A percentile compares a stretch with the other conserved stretches of the same genome.
phyloP scores from a whole-genome alignment of 2,113 vertebrate genomes.

The Indri indri region DNA sequence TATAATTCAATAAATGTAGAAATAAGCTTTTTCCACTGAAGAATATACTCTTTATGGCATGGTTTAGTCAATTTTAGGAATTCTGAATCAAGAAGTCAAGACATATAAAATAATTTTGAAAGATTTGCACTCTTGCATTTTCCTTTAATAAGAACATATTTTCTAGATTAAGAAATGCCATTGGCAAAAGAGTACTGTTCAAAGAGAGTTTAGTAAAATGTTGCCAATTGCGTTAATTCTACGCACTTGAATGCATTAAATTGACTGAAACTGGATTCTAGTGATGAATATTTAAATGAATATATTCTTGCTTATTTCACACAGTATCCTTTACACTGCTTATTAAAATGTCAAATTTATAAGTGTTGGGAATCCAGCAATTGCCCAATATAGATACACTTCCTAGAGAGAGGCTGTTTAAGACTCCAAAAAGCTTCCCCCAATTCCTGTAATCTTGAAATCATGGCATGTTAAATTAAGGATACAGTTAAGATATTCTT shows the following conservation, averaged over 20 bases:
- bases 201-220: constrained; percentile 41
- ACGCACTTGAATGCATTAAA: constrained; percentile 59
- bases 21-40: neutral
- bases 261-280: constrained; percentile 66
- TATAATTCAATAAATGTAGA: constrained; percentile 31
- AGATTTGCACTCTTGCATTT: constrained; percentile 12
- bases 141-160: constrained; percentile 52
- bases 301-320: constrained; percentile 49
- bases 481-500: neutral
- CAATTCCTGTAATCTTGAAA: constrained; percentile 25
- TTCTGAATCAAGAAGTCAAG: constrained; percentile 39
- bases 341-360: constrained; percentile 60
- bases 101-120: constrained; percentile 53
- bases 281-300: constrained; percentile 68
- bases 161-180: constrained; percentile 64
- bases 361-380: constrained; percentile 42
- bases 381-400: constrained; percentile 19
- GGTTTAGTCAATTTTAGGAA: constrained; percentile 42
- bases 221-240: constrained; percentile 63
- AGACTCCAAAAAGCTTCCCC: constrained; percentile 6
- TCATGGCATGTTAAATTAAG: constrained; percentile 9
- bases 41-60: neutral
- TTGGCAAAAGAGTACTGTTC: constrained; percentile 31
- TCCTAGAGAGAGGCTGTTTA: neutral
- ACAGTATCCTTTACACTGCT: constrained; percentile 27